These are phyloP conservation scores for Scomberomorus guttatus DNA, from an alignment of 2,797 vertebrate genomes.

Conservation along the genomic window DNA sequence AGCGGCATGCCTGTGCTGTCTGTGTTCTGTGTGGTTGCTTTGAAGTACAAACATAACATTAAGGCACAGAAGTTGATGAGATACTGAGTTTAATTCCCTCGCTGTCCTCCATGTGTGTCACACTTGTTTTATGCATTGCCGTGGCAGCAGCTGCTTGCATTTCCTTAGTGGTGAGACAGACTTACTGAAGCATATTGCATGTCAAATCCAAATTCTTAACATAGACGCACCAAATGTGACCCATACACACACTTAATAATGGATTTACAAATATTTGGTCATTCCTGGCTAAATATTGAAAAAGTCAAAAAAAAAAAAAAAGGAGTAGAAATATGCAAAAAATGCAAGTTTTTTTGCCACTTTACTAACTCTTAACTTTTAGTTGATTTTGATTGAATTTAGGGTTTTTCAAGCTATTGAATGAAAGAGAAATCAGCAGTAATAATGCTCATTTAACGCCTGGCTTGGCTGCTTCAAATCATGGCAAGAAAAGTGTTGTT, in stretches of 20 bases:
- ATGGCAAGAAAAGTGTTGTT: slow-evolving; percentile 32
- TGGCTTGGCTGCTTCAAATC: slow-evolving; percentile 5
- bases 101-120: slow-evolving; percentile 68
- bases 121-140: slow-evolving; percentile 68
- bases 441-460: slow-evolving; percentile 39
- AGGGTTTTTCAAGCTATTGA: slow-evolving; percentile 9
- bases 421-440: not conserved
- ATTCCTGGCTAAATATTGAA: not conserved
- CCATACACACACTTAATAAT: not conserved
- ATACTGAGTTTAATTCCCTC: slow-evolving; percentile 68
- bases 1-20: slow-evolving; percentile 26
- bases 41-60: slow-evolving; percentile 40
- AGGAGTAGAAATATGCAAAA: no score
- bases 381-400: slow-evolving; percentile 1
- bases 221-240: slow-evolving; percentile 37
- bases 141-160: slow-evolving; percentile 75
- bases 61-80: slow-evolving; percentile 61
- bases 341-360: no score
- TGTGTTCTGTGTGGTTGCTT: slow-evolving; percentile 30
- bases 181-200: slow-evolving; percentile 58
- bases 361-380: no score
- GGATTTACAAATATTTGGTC: not conserved
- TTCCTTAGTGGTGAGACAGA: slow-evolving; percentile 61
- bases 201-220: slow-evolving; percentile 46
- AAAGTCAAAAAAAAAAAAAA: no score